These are phyloP conservation scores for Acleris laterana DNA, from an alignment of 2,888 invertebrate genomes.

Conservation along the genomic window DNA sequence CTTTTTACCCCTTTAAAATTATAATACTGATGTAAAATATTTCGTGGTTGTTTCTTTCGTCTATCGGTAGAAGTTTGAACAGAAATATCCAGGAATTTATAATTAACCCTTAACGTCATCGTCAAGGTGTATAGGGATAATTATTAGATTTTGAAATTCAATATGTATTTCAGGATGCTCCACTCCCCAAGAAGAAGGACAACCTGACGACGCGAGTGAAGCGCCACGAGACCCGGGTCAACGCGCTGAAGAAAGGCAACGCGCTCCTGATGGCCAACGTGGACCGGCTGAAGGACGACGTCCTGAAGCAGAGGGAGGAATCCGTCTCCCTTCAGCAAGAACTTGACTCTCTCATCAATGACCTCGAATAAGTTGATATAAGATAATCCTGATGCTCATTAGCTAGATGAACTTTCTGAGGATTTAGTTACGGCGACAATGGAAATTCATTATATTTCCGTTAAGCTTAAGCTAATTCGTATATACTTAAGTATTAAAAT, in stretches of 20 bases:
- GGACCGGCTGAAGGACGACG: constrained; percentile 93
- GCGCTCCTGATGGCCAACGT: constrained; percentile 94
- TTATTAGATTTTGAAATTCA: neutral
- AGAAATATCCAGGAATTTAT: no score
- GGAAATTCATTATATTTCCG: neutral
- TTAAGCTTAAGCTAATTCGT: neutral
- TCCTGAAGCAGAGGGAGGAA: constrained; percentile 92
- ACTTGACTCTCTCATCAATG: constrained; percentile 93
- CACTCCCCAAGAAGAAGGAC: constrained; percentile 86
- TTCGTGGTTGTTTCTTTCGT: no score
- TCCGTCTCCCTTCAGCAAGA: constrained; percentile 91
- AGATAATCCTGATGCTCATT: constrained; percentile 1
- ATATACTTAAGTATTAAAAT: no score
- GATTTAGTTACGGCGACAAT: neutral
- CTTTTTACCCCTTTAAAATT: no score
- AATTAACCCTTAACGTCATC: no score
- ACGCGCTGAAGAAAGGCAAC: constrained; percentile 94
- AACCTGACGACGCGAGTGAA: constrained; percentile 87
- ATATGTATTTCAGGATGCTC: constrained; percentile 84
- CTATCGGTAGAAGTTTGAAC: no score
- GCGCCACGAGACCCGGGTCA: constrained; percentile 90
- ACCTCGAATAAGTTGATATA: constrained; percentile 86
- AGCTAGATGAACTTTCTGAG: constrained; percentile 6
- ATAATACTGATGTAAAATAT: no score
- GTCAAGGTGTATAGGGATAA: no score